Evolutionary conservation across 1,140 invertebrate genomes (phyloP).

Genomic region (Melipona quadrifasciata): DNA sequence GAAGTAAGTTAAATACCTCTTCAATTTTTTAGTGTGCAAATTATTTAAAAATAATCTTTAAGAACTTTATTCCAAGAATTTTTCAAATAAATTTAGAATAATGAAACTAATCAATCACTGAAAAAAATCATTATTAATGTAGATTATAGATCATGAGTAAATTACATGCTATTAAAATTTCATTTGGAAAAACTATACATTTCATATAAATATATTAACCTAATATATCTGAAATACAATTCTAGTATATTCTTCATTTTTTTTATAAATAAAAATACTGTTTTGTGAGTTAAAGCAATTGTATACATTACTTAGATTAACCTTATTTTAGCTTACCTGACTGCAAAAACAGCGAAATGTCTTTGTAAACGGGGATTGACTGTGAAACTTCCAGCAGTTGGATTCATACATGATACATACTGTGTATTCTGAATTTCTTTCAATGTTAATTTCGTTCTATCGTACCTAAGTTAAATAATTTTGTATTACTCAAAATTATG

Average conservation of each 20-base stretch:
- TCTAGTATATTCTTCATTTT: background rate
- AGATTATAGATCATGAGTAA: too few species aligned
- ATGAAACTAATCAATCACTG: too few species aligned
- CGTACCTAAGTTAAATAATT: slow-evolving; percentile 83
- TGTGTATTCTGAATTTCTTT: slow-evolving; percentile 97
- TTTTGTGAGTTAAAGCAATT: background rate
- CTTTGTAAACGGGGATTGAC: slow-evolving; percentile 95
- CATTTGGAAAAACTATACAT: too few species aligned
- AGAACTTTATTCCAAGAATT: too few species aligned
- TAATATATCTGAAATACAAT: background rate
- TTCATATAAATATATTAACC: background rate
- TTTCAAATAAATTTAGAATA: too few species aligned
- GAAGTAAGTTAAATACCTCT: too few species aligned
- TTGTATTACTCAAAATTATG: too few species aligned
- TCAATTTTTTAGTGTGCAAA: too few species aligned
- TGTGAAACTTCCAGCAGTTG: slow-evolving; percentile 96
- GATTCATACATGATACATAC: slow-evolving; percentile 98
- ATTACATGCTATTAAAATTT: too few species aligned
- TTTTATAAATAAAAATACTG: background rate
- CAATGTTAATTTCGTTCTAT: slow-evolving; percentile 91
- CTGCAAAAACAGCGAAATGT: slow-evolving; percentile 96
- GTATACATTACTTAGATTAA: background rate
- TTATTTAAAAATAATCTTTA: too few species aligned
- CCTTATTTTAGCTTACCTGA: slow-evolving; percentile 83
- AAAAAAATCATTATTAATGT: too few species aligned